Percentiles rank a stretch among this genome's conserved stretches.
Conservation (phyloP, 2,888 invertebrate species). For the Ligdia adustata region DNA sequence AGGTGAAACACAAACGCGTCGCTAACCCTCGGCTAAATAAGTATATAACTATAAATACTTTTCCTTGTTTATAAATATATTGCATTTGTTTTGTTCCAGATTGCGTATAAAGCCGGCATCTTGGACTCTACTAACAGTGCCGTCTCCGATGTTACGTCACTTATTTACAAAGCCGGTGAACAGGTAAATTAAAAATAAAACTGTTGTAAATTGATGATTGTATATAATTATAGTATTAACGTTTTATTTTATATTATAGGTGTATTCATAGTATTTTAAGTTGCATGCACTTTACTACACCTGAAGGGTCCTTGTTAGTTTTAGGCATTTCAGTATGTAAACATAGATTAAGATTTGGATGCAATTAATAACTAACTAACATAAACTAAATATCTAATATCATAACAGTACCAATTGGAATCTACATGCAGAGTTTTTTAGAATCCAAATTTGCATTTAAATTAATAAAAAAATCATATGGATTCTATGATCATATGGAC, state of each 20-base stretch:
- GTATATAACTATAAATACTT: neutral
- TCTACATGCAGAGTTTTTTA: too few relatives aligned
- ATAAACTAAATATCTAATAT: too few relatives aligned
- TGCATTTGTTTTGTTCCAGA: constrained; percentile 48
- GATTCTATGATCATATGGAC: too few relatives aligned
- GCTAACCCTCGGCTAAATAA: too few relatives aligned
- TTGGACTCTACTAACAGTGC: constrained; percentile 31
- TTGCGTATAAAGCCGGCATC: constrained; percentile 54
- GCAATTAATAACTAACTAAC: too few relatives aligned
- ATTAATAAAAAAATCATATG: too few relatives aligned
- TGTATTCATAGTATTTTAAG: neutral
- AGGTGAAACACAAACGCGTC: too few relatives aligned
- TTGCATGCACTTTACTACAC: too few relatives aligned
- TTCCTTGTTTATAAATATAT: constrained; percentile 18
- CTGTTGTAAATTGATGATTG: neutral
- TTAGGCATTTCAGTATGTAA: neutral
- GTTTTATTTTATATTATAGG: neutral
- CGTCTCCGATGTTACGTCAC: constrained; percentile 34
- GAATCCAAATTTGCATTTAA: too few relatives aligned
- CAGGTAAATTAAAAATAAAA: constrained; percentile 41
- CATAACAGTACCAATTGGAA: too few relatives aligned
- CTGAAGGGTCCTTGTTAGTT: too few relatives aligned
- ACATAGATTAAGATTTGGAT: neutral
- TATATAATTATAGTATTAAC: neutral
- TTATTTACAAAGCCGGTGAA: constrained; percentile 51